Evolutionary conservation across 1,140 invertebrate genomes (phyloP), one percentile per base, ranked within the genome.

Genomic region (Micrasema longulum): DNA sequence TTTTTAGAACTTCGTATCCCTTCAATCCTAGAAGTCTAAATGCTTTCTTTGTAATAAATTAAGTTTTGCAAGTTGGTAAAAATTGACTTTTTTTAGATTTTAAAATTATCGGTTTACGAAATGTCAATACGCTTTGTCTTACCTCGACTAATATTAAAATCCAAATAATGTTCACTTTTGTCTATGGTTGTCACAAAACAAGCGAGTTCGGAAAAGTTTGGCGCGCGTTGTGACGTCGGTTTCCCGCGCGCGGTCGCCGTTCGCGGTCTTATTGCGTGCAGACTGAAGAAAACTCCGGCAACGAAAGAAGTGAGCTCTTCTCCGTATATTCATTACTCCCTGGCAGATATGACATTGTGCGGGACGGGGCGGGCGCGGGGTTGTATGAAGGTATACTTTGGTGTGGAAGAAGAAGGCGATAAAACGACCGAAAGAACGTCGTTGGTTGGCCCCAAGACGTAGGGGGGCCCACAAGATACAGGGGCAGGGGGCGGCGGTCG

Each of bases 351-450:
- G 66, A 73, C 67, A 73, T 55, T 35, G 64, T n/a, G 65, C 41
- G 57, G 35, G 41, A 66, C 12, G 47, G 43, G 16, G 60, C 1
- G 60, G 35, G 22, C 41, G 66, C 47, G 11, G 62, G 53, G 73
- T 47, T 50, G 69, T 60, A 73, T 67, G 66, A 65, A 64, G 69
- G 71, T 69, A 74, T 68, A 75, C 63, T 70, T 76, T 70, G 47
- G 64, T 76, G 72, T 72, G 75, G 68, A 74, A 74, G 75, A 76
- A 76, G 75, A 76, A 76, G 75, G 75, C 75, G 75, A 76, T 76
- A 76, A 76, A 76, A 76, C 75, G 75, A 76, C 75, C 75, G 75
- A 76, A 76, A 76, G 75, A 76, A 76, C 75, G 75, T 74, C 72
- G 68, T 76, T 74, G 75, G 75, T 76, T 76, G 75, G 75, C 75